Evolutionary conservation across 2,113 vertebrate species (phyloP), one percentile per base, ranked within the genome.

Genomic region (Prolemur simus): DNA sequence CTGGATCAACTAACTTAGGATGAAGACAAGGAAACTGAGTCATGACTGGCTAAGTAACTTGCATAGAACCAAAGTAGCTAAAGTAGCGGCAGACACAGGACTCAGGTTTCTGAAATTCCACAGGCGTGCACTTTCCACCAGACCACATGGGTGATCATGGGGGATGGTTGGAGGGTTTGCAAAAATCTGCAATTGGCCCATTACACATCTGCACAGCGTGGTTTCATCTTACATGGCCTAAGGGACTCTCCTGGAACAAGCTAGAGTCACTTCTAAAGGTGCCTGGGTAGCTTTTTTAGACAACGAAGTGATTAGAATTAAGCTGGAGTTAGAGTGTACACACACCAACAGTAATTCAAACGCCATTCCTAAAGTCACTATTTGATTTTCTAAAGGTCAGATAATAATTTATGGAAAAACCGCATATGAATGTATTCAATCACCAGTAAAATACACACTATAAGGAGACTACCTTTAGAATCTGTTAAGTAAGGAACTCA

Each of bases 21-120:
- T 0, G 9, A 89, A 45, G 82, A 69, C 42, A 66, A 64, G 86
- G 91, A 97, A 96, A 97, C 94, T 86, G 95, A 95, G 95, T 97
- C 89, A 88, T 1, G n/a, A 68, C 63, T 13, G 9, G 52, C 68
- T 58, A 23, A 56, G 23, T 4, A 49, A 32, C 78, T 34, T 3
- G 12, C 74, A 64, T 58, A 63, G 92, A 83, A 94, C 69, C 71
- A 56, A 82, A 93, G 64, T 37, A 76, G 66, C 90, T 66, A 23
- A 45, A 39, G 49, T 27, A 77, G 90, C 10, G 27, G 66, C 77
- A 66, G 18, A 74, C 77, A 11, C 1, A 2, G 42, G 64, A 49
- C 81, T 92, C 47, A 0, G 73, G 87, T 92, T 94, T 95, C 94
- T 76, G 69, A 69, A 83, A 93, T 8, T 77, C 86, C 81, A 71